Evolutionary conservation across 2,888 invertebrate species (phyloP).

Genomic region (Fragum sueziense): DNA sequence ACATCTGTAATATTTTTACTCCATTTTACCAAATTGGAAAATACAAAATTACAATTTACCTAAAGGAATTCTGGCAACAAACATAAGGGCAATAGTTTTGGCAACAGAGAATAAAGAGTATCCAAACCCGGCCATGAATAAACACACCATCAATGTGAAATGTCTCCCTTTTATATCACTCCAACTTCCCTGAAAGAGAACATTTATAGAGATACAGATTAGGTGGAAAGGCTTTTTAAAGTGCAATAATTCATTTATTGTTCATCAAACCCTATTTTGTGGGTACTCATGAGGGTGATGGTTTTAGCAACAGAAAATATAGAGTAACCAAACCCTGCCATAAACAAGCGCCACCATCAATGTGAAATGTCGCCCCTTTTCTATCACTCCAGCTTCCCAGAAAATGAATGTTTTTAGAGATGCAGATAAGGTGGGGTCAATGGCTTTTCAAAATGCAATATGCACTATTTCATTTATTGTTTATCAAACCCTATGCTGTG

Average conservation of each 20-base stretch:
- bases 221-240: neutral
- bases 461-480: no score
- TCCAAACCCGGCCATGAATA: conserved; percentile 75
- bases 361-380: conserved; percentile 74
- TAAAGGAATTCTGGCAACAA: conserved; percentile 75
- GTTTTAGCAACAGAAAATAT: conserved; percentile 74
- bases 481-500: conserved; percentile 76
- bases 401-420: neutral
- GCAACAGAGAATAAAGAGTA: conserved; percentile 77
- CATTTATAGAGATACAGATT: neutral
- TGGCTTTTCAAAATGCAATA: no score
- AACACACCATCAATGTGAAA: conserved; percentile 74
- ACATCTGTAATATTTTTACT: neutral
- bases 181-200: conserved; percentile 77
- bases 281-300: conserved; percentile 71
- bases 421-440: neutral
- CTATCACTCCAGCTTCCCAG: conserved; percentile 81
- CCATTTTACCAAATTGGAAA: neutral
- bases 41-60: conserved; percentile 60
- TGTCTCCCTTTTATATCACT: conserved; percentile 79
- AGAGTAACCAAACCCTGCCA: conserved; percentile 76
- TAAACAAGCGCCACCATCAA: conserved; percentile 76
- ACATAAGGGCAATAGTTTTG: conserved; percentile 70
- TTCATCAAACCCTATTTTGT: conserved; percentile 76
- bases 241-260: no score